Evolutionary conservation across 1,140 invertebrate genomes (phyloP), one percentile per base, ranked within the genome.

Genomic region (Drosophila neocordata): DNA sequence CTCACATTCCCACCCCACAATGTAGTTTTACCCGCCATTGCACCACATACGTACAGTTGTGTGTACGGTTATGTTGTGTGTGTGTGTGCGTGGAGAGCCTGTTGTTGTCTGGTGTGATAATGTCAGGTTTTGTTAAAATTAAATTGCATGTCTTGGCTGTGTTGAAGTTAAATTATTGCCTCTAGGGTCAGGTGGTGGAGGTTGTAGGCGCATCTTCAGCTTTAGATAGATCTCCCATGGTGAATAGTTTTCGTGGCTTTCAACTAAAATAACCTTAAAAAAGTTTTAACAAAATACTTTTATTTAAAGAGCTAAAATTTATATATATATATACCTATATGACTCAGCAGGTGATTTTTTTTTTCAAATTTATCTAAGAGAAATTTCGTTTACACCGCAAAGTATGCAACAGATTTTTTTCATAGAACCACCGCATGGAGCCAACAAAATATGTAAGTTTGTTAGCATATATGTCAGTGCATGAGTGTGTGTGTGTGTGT

Each of bases 101-200:
- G 74, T 70, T 77, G 75, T 71, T 82, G 78, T 84, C 79, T 82
- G 75, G 83, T 87, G 83, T 87, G 83, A 87, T 87, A 87, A 87
- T 88, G 83, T 87, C 83, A 87, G 83, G 83, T 87, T 87, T 88
- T 87, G 83, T 88, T 88, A 79, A 87, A 88, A 87, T 87, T 87
- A 87, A 87, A 87, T 87, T 87, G 83, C 83, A 88, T 87, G 83
- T 87, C 83, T 87, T 82, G 82, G 53, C 82, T 87, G 83, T 60
- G 78, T 82, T 87, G 74, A 82, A 85, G 82, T 71, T 85, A 87
- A 85, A 88, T 85, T 87, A 85, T 85, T 81, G 78, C 82, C 82
- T 38, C 63, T 71, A 78, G 82, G 83, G 76, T 81, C 72, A 80
- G 76, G 77, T 79, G 71, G 59, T 61, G 27, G 53, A 37, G 31